Conservation (phyloP, 2,113 vertebrate species). For the Grammomys surdaster region DNA sequence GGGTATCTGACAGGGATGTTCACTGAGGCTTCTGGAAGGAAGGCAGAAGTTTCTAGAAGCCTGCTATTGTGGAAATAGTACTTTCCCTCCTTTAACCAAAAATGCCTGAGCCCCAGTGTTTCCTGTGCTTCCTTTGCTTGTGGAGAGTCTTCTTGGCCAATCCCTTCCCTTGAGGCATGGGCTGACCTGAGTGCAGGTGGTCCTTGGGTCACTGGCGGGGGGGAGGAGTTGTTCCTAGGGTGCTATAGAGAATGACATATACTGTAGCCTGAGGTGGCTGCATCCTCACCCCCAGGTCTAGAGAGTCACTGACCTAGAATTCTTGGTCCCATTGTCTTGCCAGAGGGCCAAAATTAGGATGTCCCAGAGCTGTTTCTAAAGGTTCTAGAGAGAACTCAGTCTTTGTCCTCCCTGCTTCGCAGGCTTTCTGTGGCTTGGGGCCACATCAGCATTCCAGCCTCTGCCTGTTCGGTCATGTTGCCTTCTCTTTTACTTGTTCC, state of each 20-base stretch:
- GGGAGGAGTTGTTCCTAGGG: background rate
- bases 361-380: background rate
- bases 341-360: background rate
- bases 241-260: accelerated
- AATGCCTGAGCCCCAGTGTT: accelerated
- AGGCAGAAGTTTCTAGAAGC: background rate
- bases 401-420: background rate
- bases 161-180: background rate
- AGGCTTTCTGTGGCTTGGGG: background rate
- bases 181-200: background rate
- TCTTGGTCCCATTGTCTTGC: background rate
- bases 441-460: background rate
- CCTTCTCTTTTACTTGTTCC: background rate
- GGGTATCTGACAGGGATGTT: accelerated
- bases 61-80: background rate
- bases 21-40: slow-evolving; percentile 14
- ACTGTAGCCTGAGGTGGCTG: too few species aligned
- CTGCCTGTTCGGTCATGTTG: background rate
- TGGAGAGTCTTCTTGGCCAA: background rate
- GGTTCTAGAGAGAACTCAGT: background rate
- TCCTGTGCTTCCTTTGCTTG: background rate
- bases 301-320: background rate
- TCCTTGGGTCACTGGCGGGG: background rate
- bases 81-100: background rate
- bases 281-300: background rate